phyloP scores from a whole-genome alignment of 1,140 invertebrate species.

The Oreohelix idahoensis region DNA sequence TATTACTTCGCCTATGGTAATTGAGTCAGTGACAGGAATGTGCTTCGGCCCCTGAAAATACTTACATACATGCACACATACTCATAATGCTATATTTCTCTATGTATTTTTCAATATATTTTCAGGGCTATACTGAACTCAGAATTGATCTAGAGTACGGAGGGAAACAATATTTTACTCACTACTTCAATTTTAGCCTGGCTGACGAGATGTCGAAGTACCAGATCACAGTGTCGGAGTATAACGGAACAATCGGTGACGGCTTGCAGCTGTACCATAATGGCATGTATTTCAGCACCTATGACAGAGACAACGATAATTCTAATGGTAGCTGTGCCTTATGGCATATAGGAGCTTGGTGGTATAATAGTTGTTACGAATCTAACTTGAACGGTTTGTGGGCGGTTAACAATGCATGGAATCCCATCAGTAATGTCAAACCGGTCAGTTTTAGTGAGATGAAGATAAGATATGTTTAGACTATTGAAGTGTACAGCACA shows the following conservation, averaged over 20 bases:
- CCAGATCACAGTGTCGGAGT: conserved; percentile 33
- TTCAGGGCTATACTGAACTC: not conserved
- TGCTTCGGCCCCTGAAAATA: too few species aligned
- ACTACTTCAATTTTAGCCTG: conserved; percentile 42
- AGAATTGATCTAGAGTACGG: not conserved
- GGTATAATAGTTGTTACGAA: conserved; percentile 4
- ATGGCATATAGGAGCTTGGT: conserved; percentile 11
- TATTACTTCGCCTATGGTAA: too few species aligned
- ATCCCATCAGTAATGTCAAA: not conserved
- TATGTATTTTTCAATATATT: too few species aligned
- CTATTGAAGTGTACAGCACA: too few species aligned
- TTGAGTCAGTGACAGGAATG: too few species aligned
- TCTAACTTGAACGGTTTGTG: conserved; percentile 8
- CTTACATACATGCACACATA: too few species aligned
- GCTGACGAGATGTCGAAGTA: conserved; percentile 27
- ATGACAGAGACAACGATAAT: conserved; percentile 22
- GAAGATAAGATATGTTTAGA: not conserved
- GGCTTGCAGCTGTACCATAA: not conserved
- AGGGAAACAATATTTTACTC: conserved; percentile 16
- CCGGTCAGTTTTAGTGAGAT: not conserved
- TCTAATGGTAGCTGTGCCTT: not conserved
- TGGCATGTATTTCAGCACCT: conserved; percentile 7
- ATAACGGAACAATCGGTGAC: conserved; percentile 68
- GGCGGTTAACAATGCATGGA: not conserved
- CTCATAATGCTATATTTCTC: too few species aligned